These are phyloP conservation scores for Sacculina carcini DNA, from an alignment of 2,888 invertebrate genomes.

Conservation along the genomic window DNA sequence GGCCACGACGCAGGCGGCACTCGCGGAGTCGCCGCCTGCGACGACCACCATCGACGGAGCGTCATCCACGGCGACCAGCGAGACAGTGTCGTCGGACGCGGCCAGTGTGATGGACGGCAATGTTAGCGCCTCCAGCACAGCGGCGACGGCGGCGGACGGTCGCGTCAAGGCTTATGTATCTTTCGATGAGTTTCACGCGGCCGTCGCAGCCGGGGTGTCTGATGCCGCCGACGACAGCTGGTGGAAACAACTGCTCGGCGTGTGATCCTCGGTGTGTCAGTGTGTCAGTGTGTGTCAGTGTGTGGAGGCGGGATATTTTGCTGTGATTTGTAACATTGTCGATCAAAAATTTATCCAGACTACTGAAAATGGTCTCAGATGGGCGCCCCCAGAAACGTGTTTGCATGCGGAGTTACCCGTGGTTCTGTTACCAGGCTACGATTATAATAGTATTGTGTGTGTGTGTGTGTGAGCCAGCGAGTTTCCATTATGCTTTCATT, in stretches of 20 bases:
- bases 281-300: no score
- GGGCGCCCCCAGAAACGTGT: no score
- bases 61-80: background rate
- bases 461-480: no score
- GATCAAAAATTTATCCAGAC: no score
- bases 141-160: conserved; percentile 33
- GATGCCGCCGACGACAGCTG: conserved; percentile 26
- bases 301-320: no score
- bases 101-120: conserved; percentile 20
- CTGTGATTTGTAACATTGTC: no score
- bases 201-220: conserved; percentile 37
- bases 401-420: no score
- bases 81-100: conserved; percentile 18
- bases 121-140: conserved; percentile 12
- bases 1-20: conserved; percentile 16
- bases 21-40: background rate
- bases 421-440: no score
- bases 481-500: no score
- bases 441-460: no score
- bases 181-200: conserved; percentile 49
- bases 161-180: conserved; percentile 56
- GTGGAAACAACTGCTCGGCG: conserved; percentile 1
- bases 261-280: no score
- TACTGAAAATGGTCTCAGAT: no score
- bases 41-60: background rate